Evolutionary conservation across 2,888 invertebrate species (phyloP), one percentile per base, ranked within the genome.

Genomic region (Hypselothyrea guttata): DNA sequence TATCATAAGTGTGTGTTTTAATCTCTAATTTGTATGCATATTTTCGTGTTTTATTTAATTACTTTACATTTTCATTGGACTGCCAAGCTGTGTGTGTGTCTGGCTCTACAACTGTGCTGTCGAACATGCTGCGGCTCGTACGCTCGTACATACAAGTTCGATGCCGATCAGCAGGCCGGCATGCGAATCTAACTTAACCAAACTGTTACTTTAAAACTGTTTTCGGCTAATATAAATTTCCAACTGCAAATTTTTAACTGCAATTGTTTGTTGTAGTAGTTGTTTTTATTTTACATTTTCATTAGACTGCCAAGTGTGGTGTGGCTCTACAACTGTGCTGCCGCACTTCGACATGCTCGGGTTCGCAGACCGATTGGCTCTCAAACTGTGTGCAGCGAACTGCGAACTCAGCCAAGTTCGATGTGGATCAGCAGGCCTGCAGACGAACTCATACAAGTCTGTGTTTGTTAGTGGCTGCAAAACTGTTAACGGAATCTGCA

Each of bases 11-110:
- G 40, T 33, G 31, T 47, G 37, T 63, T 42, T 75, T 58, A 52
- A 47, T 34, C 13, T 54, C 72, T 75, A 75, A 71, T 67, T 75
- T 49, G 52, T 67, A 57, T 56, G 57, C 45, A 45, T 51, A 53
- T 52, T 42, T 35, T 35, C 38, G 7, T 35, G 34, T 46, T 37
- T 1, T 28, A 12, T 37, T 35, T 55, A 44, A 13, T 27, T 22
- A 11, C 15, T 42, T 47, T 52, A 40, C 42, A 42, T 61, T 55
- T 38, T 18, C 22, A 22, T 22, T 55, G 34, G 28, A 18, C 22
- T 45, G 38, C 11, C 33, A 30, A 22, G 30, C 37, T 16, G 33
- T 18, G 9, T 44, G n/a, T n/a, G 7, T 16, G 35, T 34, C 16
- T 44, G 18, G 1, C 31, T 18, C 44, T 33, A 33, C 8, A 46